Base-by-base conservation (phyloP, 92 coral and sea anemone species). In the Zoanthus solanderi region DNA sequence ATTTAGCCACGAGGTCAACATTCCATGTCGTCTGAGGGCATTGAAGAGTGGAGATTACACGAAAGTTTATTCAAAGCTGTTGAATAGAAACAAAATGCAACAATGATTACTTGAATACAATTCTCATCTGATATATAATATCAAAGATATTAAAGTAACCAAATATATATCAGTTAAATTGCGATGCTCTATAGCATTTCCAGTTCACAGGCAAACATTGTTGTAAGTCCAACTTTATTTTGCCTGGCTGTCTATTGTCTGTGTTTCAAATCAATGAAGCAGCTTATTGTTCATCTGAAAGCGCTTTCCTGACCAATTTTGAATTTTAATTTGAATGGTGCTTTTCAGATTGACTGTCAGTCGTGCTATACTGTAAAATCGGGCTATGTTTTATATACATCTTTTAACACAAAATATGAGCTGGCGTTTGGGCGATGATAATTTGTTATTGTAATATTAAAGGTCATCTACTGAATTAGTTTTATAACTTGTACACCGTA, bases 141-240 rank as follows among this genome's bases (percentile, higher is more conserved):
- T n/a, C n/a, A n/a, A 74, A 74, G 57, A 52, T 74, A 37, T 37
- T 37, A 37, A 74, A 74, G 58, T 74, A 74, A 45, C 78, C 78
- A 74, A 74, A 74, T 74, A 56, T 74, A 74, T 74, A 31, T 74
- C 78, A 74, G 57, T 74, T 23, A 23, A 44, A 44, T 74, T 74
- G 57, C 58, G 29, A 32, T 74, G 29, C 78, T 56, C 57, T 45
- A 45, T 74, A 74, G 78, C 57, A 74, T 44, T 74, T 74, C 78
- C 78, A 74, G 78, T 74, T 74, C 78, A 74, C 32, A 74, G 57
- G 53, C 53, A 45, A 74, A 74, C 78, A 74, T 74, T 74, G 57
- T 44, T 74, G 75, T 44, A 74, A 46, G 78, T 74, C 11, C 78
- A 74, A 44, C 57, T 45, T 74, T 74, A 74, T 30, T 74, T 45